Conservation (phyloP, 2,888 invertebrate species). For the Oscheius sp. region DNA sequence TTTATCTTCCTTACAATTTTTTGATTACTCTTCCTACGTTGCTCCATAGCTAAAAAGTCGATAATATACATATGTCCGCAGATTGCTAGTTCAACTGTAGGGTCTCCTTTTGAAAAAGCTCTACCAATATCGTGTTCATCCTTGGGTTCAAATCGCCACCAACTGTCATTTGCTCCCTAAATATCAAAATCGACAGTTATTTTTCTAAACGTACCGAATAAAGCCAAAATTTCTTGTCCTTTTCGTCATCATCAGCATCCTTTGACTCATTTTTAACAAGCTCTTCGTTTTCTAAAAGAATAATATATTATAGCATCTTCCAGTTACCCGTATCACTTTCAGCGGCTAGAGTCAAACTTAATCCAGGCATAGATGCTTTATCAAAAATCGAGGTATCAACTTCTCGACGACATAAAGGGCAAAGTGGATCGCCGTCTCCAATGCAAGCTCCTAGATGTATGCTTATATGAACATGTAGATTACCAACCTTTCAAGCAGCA, state of each 20-base stretch:
- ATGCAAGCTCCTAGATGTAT: slow-evolving; percentile 18
- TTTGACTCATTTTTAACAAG: slow-evolving; percentile 35
- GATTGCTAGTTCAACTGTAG: slow-evolving; percentile 34
- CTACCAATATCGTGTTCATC: slow-evolving; percentile 49
- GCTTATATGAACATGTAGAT: neutral
- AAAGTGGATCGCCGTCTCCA: slow-evolving; percentile 15
- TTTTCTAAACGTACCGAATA: slow-evolving; percentile 30
- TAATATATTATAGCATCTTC: neutral
- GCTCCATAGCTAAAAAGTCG: slow-evolving; percentile 38
- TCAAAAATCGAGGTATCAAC: slow-evolving; percentile 38
- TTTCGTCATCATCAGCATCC: slow-evolving; percentile 27
- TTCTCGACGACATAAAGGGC: slow-evolving; percentile 51
- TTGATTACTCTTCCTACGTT: slow-evolving; percentile 33
- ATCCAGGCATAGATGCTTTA: slow-evolving; percentile 26
- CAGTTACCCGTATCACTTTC: neutral
- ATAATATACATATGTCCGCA: slow-evolving; percentile 42
- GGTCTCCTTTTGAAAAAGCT: slow-evolving; percentile 23
- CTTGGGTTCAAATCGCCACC: slow-evolving; percentile 61
- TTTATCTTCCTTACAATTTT: slow-evolving; percentile 28
- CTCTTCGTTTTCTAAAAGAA: neutral
- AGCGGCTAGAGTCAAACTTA: slow-evolving; percentile 27
- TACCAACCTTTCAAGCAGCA: slow-evolving; percentile 54
- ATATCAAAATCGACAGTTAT: neutral
- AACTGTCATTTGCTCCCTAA: slow-evolving; percentile 33
- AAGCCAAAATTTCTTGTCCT: slow-evolving; percentile 39